Conservation (phyloP, 2,113 vertebrate genomes). For the Clarias batrachus region DNA sequence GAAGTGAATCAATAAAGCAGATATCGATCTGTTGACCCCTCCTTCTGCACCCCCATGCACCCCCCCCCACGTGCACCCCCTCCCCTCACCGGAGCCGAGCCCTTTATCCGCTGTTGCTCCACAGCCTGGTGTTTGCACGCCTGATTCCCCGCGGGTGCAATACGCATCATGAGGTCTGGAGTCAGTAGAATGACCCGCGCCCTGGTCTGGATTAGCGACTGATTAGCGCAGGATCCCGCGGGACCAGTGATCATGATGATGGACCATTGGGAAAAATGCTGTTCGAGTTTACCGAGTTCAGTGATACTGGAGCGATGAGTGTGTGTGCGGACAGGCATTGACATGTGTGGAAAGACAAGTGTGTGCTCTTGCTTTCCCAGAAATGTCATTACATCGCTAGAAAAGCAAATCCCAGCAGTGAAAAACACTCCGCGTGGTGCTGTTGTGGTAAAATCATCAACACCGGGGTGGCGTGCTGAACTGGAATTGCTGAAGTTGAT, state of each 20-base stretch:
- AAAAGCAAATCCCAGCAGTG: background rate
- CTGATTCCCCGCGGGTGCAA: slow-evolving; percentile 45
- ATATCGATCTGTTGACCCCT: slow-evolving; percentile 41
- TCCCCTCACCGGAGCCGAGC: background rate
- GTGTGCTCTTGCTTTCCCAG: background rate
- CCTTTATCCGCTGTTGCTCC: slow-evolving; percentile 33
- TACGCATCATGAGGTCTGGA: slow-evolving; percentile 24
- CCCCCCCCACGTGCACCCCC: too few species aligned
- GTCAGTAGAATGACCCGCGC: background rate
- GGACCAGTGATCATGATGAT: background rate
- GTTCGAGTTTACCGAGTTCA: background rate
- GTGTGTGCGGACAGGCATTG: too few species aligned
- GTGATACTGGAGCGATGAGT: background rate
- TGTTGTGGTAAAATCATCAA: background rate
- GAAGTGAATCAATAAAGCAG: slow-evolving; percentile 44
- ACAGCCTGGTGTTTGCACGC: slow-evolving; percentile 34
- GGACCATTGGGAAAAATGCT: background rate
- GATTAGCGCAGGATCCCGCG: slow-evolving; percentile 30
- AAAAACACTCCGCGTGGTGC: background rate
- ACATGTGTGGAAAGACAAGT: background rate
- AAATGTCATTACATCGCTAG: background rate
- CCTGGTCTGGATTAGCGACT: slow-evolving; percentile 14
- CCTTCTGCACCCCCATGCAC: too few species aligned
- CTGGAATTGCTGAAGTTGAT: background rate
- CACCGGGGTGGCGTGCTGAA: background rate